phyloP scores from a whole-genome alignment of 2,797 vertebrate genomes.

The Pygocentrus nattereri region DNA sequence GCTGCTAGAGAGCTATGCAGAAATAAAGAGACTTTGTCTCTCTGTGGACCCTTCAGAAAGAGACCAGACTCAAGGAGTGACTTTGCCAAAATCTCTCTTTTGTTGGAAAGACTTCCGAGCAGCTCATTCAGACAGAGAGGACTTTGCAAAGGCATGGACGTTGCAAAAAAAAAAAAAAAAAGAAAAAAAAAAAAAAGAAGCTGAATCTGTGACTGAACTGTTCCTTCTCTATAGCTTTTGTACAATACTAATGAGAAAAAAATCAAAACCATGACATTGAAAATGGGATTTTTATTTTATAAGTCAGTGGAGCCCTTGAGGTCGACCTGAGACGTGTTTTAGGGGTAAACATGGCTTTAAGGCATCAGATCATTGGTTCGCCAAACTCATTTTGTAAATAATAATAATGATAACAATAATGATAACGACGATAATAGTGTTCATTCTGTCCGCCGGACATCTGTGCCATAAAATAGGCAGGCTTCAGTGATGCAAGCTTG shows the following conservation, averaged over 20 bases:
- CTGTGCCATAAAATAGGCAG: conserved; percentile 96
- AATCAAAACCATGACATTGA: conserved; percentile 79
- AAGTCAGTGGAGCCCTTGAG: conserved; percentile 93
- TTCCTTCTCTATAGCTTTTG: conserved; percentile 99
- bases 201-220: conserved; percentile 86
- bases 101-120: conserved; percentile 77
- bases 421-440: conserved; percentile 87
- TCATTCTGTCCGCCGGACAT: conserved; percentile 88
- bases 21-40: conserved; percentile 80
- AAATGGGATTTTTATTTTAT: conserved; percentile 98
- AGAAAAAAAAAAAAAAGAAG: conserved; percentile 60
- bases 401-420: conserved; percentile 85
- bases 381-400: conserved; percentile 98
- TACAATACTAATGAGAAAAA: conserved; percentile 88
- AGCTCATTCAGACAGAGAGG: conserved; percentile 71
- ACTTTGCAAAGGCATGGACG: conserved; percentile 71
- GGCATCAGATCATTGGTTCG: conserved; percentile 90
- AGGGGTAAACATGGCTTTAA: conserved; percentile 95
- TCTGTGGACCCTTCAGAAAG: conserved; percentile 74
- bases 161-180: conserved; percentile 74
- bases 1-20: conserved; percentile 97
- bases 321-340: conserved; percentile 90
- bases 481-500: conserved; percentile 83
- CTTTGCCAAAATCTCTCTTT: conserved; percentile 90
- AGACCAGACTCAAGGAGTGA: conserved; percentile 79